phyloP scores from a whole-genome alignment of 1,140 invertebrate species.

The Lepidurus packardi region DNA sequence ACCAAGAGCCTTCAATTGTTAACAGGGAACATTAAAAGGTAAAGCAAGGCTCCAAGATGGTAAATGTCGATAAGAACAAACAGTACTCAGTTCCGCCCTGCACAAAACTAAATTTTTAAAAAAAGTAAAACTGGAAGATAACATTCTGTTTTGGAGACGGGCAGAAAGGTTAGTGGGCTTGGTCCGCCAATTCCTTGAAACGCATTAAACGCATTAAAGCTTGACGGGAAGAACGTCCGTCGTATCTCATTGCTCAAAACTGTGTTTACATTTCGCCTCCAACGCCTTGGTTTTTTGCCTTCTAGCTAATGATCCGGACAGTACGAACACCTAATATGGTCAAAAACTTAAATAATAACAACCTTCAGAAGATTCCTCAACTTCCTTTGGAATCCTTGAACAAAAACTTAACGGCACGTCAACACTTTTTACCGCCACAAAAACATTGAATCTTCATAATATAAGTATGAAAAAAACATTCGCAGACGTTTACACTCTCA shows the following conservation, averaged over 20 bases:
- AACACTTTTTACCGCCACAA: too few species aligned
- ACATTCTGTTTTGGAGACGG: neutral
- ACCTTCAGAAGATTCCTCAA: neutral
- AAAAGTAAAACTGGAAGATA: too few species aligned
- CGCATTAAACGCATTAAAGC: neutral
- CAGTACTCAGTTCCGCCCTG: conserved; percentile 16
- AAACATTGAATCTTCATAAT: too few species aligned
- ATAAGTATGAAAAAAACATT: too few species aligned
- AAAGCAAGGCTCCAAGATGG: neutral
- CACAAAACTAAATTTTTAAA: neutral
- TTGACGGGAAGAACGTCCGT: neutral
- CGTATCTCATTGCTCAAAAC: neutral
- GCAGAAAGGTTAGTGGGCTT: neutral
- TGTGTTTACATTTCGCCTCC: neutral
- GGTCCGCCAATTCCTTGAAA: neutral
- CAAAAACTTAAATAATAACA: neutral
- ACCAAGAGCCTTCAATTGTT: too few species aligned
- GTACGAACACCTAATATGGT: neutral
- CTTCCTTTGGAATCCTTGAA: neutral
- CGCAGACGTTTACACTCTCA: too few species aligned
- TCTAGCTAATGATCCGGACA: neutral
- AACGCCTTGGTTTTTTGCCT: neutral
- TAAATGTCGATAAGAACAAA: neutral
- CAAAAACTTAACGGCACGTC: neutral
- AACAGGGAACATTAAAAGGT: neutral